These are phyloP conservation scores for Melanotaenia boesemani DNA, from an alignment of 2,797 vertebrate genomes.

Conservation along the genomic window DNA sequence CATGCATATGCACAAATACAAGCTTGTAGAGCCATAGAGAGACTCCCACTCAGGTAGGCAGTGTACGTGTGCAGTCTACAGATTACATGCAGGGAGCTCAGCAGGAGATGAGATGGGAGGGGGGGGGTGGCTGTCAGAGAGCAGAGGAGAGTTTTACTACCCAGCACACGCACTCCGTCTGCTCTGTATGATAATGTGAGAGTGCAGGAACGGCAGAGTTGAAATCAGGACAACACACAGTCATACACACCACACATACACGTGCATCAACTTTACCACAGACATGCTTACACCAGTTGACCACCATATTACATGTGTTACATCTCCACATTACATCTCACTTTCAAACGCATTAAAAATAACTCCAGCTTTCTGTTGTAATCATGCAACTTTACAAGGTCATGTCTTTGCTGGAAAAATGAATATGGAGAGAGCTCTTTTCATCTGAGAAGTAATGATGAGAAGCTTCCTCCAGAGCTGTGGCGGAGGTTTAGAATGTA, in stretches of 20 bases:
- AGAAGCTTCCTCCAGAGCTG: constrained; percentile 52
- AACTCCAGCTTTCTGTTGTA: constrained; percentile 45
- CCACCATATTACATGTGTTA: constrained; percentile 20
- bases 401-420: constrained; percentile 42
- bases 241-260: constrained; percentile 29
- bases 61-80: constrained; percentile 80
- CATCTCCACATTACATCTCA: constrained; percentile 6
- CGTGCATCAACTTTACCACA: constrained; percentile 30
- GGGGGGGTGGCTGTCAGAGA: constrained; percentile 61
- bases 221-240: constrained; percentile 77
- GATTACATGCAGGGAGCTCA: constrained; percentile 76
- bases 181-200: constrained; percentile 85
- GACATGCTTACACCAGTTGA: constrained; percentile 15
- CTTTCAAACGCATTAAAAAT: constrained; percentile 33
- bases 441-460: constrained; percentile 57
- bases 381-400: constrained; percentile 68
- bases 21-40: constrained; percentile 46
- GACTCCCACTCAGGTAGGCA: constrained; percentile 76
- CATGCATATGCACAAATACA: constrained; percentile 24
- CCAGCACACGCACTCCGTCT: constrained; percentile 82
- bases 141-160: constrained; percentile 80
- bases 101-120: constrained; percentile 69
- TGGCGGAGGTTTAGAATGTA: constrained; percentile 42
- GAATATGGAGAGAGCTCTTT: constrained; percentile 52
- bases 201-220: constrained; percentile 76